Evolutionary conservation across 1,140 invertebrate species (phyloP), one percentile per base, ranked within the genome.

Genomic region (Cotesia glomerata): DNA sequence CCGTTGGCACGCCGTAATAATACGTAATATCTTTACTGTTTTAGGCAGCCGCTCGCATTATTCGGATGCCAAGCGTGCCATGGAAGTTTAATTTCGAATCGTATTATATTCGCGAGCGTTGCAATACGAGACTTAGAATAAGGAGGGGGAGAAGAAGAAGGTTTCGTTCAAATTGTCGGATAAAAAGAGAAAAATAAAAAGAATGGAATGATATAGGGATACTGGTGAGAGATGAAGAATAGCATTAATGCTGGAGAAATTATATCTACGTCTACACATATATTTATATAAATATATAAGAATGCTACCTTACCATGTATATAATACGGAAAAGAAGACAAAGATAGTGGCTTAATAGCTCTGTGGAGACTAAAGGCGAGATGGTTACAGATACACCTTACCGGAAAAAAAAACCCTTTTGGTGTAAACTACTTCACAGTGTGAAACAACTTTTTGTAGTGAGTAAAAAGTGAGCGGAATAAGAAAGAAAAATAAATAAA

Each of bases 21-120:
- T 84, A 82, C 82, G 81, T 84, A 83, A 84, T 84, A 83, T 84
- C 81, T 84, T 84, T 82, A 84, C 82, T 84, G 81, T 84, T 84
- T 83, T 83, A 83, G 82, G 81, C 82, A 84, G 81, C 78, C 78
- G 77, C 81, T 82, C 78, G 81, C 82, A 79, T 83, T 84, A 84
- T 83, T 84, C 77, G 82, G 77, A 84, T 84, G 81, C 82, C 82
- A 75, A 63, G 81, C 83, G 78, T 83, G 82, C 82, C 81, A 78
- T 72, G 82, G 76, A 82, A 84, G 81, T 84, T 84, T 83, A 84
- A 84, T 84, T 84, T 83, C 81, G 76, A 84, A 83, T 84, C 78
- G 82, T 83, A 83, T 82, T 82, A 83, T 83, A 82, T 82, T 78
- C 74, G 73, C 72, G 75, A 67, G 74, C 74, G 58, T 74, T 54